phyloP scores from a whole-genome alignment of 1,140 invertebrate species.

The Danaus melanippus region DNA sequence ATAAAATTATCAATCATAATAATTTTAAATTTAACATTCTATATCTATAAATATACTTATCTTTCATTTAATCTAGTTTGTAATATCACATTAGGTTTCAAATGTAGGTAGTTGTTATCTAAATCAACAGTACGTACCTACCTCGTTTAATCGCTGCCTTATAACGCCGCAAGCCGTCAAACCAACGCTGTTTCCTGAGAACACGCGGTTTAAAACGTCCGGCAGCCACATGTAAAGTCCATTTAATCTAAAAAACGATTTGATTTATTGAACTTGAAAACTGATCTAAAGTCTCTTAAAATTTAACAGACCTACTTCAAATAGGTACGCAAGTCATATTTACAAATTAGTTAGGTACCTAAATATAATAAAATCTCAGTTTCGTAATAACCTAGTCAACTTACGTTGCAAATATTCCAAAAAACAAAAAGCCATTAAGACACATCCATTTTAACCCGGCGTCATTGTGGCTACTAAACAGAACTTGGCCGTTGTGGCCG shows the following conservation, averaged over 20 bases:
- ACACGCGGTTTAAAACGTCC: slow-evolving; percentile 51
- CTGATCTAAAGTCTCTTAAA: background rate
- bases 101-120: background rate
- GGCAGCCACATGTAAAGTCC: slow-evolving; percentile 60
- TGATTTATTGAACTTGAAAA: no score
- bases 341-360: background rate
- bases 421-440: slow-evolving; percentile 47
- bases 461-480: no score
- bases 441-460: slow-evolving; percentile 55
- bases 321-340: background rate
- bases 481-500: no score
- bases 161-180: slow-evolving; percentile 54
- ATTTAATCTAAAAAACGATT: slow-evolving; percentile 43
- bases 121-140: slow-evolving; percentile 19
- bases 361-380: background rate
- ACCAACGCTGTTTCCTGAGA: slow-evolving; percentile 30
- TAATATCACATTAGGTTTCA: background rate
- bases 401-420: slow-evolving; percentile 57
- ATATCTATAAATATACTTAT: background rate
- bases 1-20: slow-evolving; percentile 1
- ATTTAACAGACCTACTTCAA: background rate
- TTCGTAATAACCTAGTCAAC: slow-evolving; percentile 19
- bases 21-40: slow-evolving; percentile 1
- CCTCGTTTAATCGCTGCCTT: slow-evolving; percentile 40
- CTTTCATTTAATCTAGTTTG: slow-evolving; percentile 2